These are phyloP conservation scores for Egretta garzetta DNA, from an alignment of 2,113 vertebrate genomes.

Conservation along the genomic window DNA sequence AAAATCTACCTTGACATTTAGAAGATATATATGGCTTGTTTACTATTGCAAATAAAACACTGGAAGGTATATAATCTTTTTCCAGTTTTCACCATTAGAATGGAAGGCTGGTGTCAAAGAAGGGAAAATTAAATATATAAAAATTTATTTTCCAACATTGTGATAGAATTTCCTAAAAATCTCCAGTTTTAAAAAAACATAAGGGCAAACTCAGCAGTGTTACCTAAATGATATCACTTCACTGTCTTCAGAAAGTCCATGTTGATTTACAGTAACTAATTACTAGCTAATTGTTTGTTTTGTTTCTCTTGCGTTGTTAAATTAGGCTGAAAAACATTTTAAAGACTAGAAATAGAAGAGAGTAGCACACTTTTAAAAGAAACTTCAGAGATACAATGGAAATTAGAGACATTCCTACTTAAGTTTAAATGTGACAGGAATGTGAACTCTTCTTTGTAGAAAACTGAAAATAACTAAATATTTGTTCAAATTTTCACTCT, in stretches of 20 bases:
- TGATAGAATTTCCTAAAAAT: background rate
- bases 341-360: background rate
- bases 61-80: background rate
- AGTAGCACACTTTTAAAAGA: background rate
- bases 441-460: background rate
- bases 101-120: background rate
- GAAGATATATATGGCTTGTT: conserved; percentile 1
- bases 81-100: background rate
- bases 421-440: background rate
- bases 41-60: background rate
- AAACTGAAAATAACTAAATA: background rate
- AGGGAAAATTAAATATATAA: background rate
- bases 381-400: background rate
- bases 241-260: background rate
- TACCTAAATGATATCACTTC: background rate
- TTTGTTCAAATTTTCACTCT: background rate
- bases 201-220: background rate
- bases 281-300: background rate
- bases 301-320: background rate
- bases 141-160: background rate
- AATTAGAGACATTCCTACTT: background rate
- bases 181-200: background rate
- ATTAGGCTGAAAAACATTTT: background rate
- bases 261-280: background rate
- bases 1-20: background rate